These are phyloP conservation scores for Microcebus griseorufus DNA, from an alignment of 2,113 vertebrate species.

Conservation along the genomic window DNA sequence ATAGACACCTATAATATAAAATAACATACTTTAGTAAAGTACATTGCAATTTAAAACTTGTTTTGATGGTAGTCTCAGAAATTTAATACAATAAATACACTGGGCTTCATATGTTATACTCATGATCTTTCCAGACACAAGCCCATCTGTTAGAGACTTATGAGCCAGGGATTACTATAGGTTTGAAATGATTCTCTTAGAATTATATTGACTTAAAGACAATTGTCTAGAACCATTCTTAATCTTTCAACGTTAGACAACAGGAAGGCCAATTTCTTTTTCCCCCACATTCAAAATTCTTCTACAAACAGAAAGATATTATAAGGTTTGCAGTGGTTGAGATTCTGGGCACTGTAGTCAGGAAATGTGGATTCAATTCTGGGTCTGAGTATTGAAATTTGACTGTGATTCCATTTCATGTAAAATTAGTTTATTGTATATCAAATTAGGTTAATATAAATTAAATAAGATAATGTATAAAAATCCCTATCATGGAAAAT, in stretches of 20 bases:
- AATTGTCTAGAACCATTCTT: background rate
- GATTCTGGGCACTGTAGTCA: background rate
- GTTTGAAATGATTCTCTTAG: background rate
- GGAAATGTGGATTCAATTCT: background rate
- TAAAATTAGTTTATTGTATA: background rate
- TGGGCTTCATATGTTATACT: background rate
- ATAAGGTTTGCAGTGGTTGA: background rate
- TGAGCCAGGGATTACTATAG: background rate
- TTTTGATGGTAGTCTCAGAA: background rate
- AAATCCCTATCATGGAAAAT: background rate
- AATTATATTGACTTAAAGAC: background rate
- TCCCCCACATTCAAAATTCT: background rate
- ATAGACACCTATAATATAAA: background rate
- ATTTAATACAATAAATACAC: background rate
- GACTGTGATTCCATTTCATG: background rate
- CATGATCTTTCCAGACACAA: background rate
- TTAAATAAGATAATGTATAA: background rate
- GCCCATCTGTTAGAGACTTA: background rate
- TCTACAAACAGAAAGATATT: background rate
- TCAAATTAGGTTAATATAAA: background rate
- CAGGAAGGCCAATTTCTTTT: background rate
- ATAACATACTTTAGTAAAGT: background rate
- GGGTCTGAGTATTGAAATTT: background rate
- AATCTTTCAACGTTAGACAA: background rate
- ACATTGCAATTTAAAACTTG: slow-evolving; percentile 10